These are phyloP conservation scores for Ischnus inquisitorius DNA, from an alignment of 2,888 invertebrate genomes.

Conservation along the genomic window DNA sequence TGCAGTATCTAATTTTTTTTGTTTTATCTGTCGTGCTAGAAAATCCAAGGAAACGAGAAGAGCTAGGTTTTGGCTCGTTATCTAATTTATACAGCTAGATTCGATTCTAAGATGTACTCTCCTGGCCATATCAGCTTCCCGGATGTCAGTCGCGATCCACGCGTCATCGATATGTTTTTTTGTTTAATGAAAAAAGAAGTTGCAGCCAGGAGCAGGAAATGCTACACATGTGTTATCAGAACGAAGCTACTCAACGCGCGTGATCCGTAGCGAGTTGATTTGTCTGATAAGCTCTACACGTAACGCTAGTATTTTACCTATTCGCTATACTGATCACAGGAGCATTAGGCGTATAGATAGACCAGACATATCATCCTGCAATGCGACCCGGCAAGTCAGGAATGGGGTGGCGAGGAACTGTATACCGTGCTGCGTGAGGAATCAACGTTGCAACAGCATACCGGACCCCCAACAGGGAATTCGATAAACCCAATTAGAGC, in stretches of 20 bases:
- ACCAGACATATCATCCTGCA: neutral
- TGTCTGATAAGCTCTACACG: neutral
- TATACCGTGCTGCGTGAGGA: neutral
- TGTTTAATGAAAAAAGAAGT: neutral
- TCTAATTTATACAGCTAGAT: constrained; percentile 10
- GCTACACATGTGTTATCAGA: constrained; percentile 74
- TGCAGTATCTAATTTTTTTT: no score
- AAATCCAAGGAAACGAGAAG: no score
- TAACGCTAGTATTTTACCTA: constrained; percentile 5
- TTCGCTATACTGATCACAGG: neutral
- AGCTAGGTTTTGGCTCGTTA: no score
- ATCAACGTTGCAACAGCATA: constrained; percentile 4
- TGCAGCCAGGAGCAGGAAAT: neutral
- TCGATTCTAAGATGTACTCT: neutral
- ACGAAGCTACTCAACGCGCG: constrained; percentile 65
- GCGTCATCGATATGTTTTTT: neutral
- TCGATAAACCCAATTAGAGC: constrained; percentile 56
- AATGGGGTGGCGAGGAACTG: neutral
- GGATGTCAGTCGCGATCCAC: constrained; percentile 2
- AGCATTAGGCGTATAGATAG: neutral
- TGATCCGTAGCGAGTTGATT: neutral
- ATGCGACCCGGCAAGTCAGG: neutral
- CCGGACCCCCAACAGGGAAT: constrained; percentile 28
- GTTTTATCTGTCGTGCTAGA: no score
- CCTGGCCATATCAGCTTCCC: constrained; percentile 2